Evolutionary conservation across 1,140 invertebrate species (phyloP), one percentile per base, ranked within the genome.

Genomic region (Neelides sp.): DNA sequence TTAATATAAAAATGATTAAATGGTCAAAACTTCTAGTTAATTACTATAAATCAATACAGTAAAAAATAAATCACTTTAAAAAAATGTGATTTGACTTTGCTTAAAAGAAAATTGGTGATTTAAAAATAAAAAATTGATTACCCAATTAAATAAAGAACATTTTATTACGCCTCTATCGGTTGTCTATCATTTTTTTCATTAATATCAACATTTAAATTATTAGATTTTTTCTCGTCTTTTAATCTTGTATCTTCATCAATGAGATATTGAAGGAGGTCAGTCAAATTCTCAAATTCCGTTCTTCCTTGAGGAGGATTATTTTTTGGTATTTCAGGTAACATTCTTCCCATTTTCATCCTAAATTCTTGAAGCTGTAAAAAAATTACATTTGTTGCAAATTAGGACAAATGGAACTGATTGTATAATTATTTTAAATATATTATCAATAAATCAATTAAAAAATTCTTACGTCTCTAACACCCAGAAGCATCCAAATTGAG

Each of bases 401-500:
- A 3, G 13, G 19, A 19, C 10, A 10, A 10, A 8, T 40, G 19
- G 10, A 8, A 40, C 10, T 10, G 7, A 24, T 34, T 40, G 35
- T 20, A 40, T 41, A 43, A 5, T 12, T 40, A 15, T 26, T 26
- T 8, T 15, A 27, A 13, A 4, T 12, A 12, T 19, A 35, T 7
- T 19, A 5, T 34, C 5, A 44, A 5, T 40, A 22, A 47, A 3
- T 3, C 10, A 4, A 36, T 34, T 36, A 34, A 17, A n/a, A 52
- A n/a, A 45, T 26, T 54, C 66, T 70, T 64, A 84, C 79, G 75
- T 83, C 76, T 59, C 78, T 76, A 26, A 85, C 87, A 53, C 87
- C 89, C 27, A 85, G 80, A 5, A 89, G 59, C 71, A 92, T 93
- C 85, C 87, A 94, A 48, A 92, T 77, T 10, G 76, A 75, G 68